Conservation (phyloP, 2,113 vertebrate species). For the Chaetops frenatus region DNA sequence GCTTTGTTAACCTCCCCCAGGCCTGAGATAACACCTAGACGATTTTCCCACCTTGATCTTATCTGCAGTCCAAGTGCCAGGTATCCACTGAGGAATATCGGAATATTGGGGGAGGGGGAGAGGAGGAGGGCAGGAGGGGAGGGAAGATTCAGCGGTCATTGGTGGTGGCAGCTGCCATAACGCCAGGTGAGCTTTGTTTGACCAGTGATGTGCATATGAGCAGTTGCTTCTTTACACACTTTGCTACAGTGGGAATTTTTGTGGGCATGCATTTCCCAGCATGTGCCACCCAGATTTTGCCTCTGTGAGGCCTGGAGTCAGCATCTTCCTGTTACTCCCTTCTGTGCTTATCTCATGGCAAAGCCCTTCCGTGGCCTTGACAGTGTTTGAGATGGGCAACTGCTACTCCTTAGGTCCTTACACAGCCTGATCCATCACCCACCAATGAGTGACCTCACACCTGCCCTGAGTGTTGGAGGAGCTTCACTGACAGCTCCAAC, state of each 20-base stretch:
- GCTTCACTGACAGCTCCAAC: not conserved
- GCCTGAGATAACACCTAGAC: not conserved
- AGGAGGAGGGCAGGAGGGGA: not conserved
- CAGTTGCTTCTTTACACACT: not conserved
- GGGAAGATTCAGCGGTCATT: not conserved
- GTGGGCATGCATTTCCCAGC: not conserved
- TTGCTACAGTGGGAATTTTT: not conserved
- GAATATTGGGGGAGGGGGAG: not conserved
- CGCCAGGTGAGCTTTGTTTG: not conserved
- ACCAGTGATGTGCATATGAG: not conserved
- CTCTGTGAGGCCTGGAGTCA: not conserved
- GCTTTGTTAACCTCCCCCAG: not conserved
- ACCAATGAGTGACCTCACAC: not conserved
- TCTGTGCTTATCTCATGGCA: too few relatives aligned
- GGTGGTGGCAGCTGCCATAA: not conserved
- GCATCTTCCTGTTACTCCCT: too few relatives aligned
- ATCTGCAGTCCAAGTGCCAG: not conserved
- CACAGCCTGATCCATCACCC: too few relatives aligned
- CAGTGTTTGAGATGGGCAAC: too few relatives aligned
- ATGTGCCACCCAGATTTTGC: not conserved
- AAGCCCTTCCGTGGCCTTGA: too few relatives aligned
- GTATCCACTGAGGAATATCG: not conserved
- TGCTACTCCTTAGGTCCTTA: too few relatives aligned
- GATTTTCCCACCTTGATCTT: not conserved
- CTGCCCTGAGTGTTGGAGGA: not conserved